Percentiles rank a stretch among this genome's conserved stretches.
These are phyloP conservation scores for Pseudochromis fuscus DNA, from an alignment of 2,797 vertebrate species.

Conservation along the genomic window DNA sequence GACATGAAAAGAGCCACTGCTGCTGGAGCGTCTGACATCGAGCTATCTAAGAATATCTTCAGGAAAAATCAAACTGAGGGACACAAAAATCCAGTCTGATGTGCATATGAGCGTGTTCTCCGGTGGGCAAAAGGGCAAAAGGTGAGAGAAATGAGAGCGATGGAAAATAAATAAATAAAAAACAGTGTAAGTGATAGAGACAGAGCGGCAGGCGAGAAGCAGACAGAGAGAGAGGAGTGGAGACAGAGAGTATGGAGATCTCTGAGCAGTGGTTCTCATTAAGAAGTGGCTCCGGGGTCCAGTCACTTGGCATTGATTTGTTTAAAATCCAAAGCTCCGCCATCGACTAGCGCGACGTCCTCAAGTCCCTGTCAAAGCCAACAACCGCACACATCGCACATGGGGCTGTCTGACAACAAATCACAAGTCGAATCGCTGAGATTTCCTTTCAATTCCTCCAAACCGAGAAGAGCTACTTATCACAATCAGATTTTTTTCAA, in stretches of 20 bases:
- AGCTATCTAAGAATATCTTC: constrained; percentile 40
- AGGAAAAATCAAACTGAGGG: constrained; percentile 25
- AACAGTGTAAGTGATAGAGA: constrained; percentile 38
- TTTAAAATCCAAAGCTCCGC: constrained; percentile 82
- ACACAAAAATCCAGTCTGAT: constrained; percentile 12
- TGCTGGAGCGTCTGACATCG: constrained; percentile 31
- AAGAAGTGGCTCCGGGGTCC: constrained; percentile 72
- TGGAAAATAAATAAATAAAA: constrained; percentile 52
- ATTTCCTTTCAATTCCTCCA: background rate
- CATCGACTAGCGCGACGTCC: constrained; percentile 69
- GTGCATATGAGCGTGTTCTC: constrained; percentile 15
- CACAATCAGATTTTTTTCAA: too few relatives aligned
- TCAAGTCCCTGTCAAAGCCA: constrained; percentile 55
- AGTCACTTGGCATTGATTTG: constrained; percentile 83
- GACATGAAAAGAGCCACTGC: constrained; percentile 25
- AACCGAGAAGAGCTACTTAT: background rate
- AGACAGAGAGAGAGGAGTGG: constrained; percentile 32
- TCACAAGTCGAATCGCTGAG: constrained; percentile 5
- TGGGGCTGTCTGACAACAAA: constrained; percentile 16
- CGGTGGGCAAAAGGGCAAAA: constrained; percentile 23
- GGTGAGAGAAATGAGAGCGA: constrained; percentile 45
- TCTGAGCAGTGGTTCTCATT: constrained; percentile 72
- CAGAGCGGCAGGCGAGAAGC: constrained; percentile 11
- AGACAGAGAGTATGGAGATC: constrained; percentile 45
- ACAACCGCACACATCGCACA: constrained; percentile 1